Evolutionary conservation across 2,888 invertebrate species (phyloP), one percentile per base, ranked within the genome.

Genomic region (Stenoptilia bipunctidactyla): DNA sequence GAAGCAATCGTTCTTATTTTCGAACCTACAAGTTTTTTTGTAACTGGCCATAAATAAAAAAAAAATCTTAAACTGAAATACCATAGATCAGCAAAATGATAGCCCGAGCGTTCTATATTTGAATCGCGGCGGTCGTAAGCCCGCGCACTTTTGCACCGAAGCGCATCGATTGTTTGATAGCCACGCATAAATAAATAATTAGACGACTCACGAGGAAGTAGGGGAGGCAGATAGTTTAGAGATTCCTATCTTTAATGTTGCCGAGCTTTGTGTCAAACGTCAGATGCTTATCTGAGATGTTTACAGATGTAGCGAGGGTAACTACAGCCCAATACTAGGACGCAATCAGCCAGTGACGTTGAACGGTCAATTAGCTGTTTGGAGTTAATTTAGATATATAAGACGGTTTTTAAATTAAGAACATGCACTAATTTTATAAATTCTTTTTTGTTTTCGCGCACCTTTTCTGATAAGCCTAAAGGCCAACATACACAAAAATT

Each of bases 211-310:
- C 61, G 71, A 75, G 73, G 72, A 73, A 67, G 71, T 63, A 43
- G 44, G 45, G 48, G 37, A 44, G 41, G n/a, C n/a, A n/a, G 68
- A 75, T 77, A 77, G 79, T 79, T 77, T 69, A 53, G 65, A 76
- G 82, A 82, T 82, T 61, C 51, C 13, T 68, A 82, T 82, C 80
- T 65, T 60, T 20, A 20, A 30, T 56, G 59, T 73, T 73, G 74
- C 76, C 79, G 76, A 75, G 80, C 79, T 83, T 83, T 82, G 82
- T 82, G 82, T 80, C 82, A 83, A 80, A 77, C 80, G 82, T 80
- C 82, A 79, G 82, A 83, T 83, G 58, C 42, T 71, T 76, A 82
- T 82, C 82, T 64, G 58, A 77, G 77, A 82, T 80, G 80, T 82
- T 82, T 82, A 80, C 82, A 82, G 82, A 83, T 82, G 82, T 79